Evolutionary conservation across 2,888 invertebrate species (phyloP).

Genomic region (Panzeria rudis): DNA sequence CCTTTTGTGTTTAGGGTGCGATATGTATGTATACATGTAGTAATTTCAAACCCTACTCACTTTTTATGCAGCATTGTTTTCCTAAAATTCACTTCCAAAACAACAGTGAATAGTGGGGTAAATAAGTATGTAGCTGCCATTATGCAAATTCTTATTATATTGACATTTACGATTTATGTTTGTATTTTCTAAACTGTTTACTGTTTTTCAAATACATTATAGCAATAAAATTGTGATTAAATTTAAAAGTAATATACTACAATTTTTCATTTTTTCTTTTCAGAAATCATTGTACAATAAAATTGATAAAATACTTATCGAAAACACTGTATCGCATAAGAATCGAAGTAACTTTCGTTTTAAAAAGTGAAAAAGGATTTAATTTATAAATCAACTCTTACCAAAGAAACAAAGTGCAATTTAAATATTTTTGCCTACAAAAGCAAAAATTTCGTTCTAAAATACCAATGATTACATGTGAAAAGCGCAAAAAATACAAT

Average conservation of each 20-base stretch:
- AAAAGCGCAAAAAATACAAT: slow-evolving; percentile 41
- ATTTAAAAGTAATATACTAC: not conserved
- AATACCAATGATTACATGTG: slow-evolving; percentile 69
- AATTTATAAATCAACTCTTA: not conserved
- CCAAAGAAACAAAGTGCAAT: not conserved
- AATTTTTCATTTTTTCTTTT: slow-evolving; percentile 18
- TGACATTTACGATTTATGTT: too few relatives aligned
- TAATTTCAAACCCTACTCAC: too few relatives aligned
- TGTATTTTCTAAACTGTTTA: too few relatives aligned
- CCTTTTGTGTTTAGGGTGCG: too few relatives aligned
- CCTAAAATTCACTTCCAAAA: too few relatives aligned
- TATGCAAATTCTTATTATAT: too few relatives aligned
- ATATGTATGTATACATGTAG: too few relatives aligned
- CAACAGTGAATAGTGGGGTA: too few relatives aligned
- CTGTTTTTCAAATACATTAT: too few relatives aligned
- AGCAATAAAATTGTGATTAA: too few relatives aligned
- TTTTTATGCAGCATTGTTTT: too few relatives aligned
- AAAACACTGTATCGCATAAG: not conserved
- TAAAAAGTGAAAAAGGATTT: not conserved
- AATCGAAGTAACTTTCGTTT: not conserved
- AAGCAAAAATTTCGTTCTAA: slow-evolving; percentile 42
- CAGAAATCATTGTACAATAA: slow-evolving; percentile 18
- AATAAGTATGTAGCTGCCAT: too few relatives aligned
- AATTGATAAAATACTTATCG: not conserved
- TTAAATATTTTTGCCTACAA: not conserved